Evolutionary conservation across 2,113 vertebrate genomes (phyloP), one percentile per base, ranked within the genome.

Genomic region (Pygoscelis adeliae): DNA sequence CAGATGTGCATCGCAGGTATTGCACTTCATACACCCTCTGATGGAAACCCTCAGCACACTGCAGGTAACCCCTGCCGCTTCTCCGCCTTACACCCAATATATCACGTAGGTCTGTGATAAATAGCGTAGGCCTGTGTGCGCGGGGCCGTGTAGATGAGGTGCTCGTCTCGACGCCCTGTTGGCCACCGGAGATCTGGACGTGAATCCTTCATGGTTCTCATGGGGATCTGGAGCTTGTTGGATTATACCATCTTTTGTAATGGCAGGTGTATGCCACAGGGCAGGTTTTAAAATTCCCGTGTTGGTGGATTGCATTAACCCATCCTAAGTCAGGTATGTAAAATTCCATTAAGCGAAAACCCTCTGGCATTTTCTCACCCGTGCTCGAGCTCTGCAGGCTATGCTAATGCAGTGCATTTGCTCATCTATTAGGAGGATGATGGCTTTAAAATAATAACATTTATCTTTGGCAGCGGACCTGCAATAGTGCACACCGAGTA

Each of bases 281-380:
- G 96, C 97, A 97, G 93, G 90, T 93, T 98, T 98, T 90, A 74
- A 96, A 98, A 97, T 97, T 90, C 93, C 89, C 72, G 2, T 96
- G 90, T 96, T 97, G 96, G 91, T 92, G 86, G 73, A 96, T 97
- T 97, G 91, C 77, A 95, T 97, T 98, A 97, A 97, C 95, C 89
- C 94, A 96, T 98, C 94, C 97, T 96, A 92, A 98, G 96, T 98
- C 97, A 98, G 96, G 91, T 97, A 96, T 96, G 83, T 93, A 94
- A 97, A 98, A 98, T 97, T 97, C 95, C 92, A 97, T 95, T 97
- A 98, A 97, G 82, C 9, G 42, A 95, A 98, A 91, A 95, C 92
- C 90, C 97, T 96, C 90, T 95, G 93, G 94, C 83, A 73, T 97
- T 97, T 97, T 96, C 90, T 96, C 96, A 91, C 87, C 89, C 55